Evolutionary conservation across 2,113 vertebrate genomes (phyloP), one percentile per base, ranked within the genome.

Genomic region (Channa argus): DNA sequence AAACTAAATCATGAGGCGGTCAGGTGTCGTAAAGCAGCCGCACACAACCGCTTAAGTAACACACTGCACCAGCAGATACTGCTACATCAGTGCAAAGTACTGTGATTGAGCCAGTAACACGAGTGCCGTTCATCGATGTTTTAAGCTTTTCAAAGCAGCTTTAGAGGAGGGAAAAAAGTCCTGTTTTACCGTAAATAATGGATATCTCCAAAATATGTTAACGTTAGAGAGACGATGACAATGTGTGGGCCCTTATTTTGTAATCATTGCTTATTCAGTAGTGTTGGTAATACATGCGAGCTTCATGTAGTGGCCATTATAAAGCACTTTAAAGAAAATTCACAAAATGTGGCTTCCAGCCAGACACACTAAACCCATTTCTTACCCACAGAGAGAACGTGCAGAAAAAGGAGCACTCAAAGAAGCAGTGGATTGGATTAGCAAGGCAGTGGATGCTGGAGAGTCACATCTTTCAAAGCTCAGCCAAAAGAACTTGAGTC

Each of bases 361-460:
- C n/a, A 43, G 45, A 59, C 56, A 63, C 56, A 63, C 51, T 14
- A 14, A 24, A 66, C 44, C 45, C 55, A 67, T 38, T 38, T 80
- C 4, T 50, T 38, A 71, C 60, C 51, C 34, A 13, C 49, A 15
- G 39, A 71, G 44, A 73, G 37, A 52, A 8, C 24, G 53, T 59
- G 37, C 74, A 37, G 36, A 45, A 38, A 67, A 9, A 68, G 24
- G 15, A 7, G 24, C 24, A 24, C 24, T 24, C 24, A 24, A 15
- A 38, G 41, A 39, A 58, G 36, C 45, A 10, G 59, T 2, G 24
- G 54, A 5, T 50, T 55, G 41, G 36, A 44, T 58, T 66, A n/a
- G 44, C 37, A 24, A 50, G 47, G 14, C n/a, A 8, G 13, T 4
- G 15, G 47, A 44, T 38, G 47, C 33, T 15, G 5, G 2, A 33